These are phyloP conservation scores for Gymnosoma rotundatum DNA, from an alignment of 2,888 invertebrate species.

Conservation along the genomic window DNA sequence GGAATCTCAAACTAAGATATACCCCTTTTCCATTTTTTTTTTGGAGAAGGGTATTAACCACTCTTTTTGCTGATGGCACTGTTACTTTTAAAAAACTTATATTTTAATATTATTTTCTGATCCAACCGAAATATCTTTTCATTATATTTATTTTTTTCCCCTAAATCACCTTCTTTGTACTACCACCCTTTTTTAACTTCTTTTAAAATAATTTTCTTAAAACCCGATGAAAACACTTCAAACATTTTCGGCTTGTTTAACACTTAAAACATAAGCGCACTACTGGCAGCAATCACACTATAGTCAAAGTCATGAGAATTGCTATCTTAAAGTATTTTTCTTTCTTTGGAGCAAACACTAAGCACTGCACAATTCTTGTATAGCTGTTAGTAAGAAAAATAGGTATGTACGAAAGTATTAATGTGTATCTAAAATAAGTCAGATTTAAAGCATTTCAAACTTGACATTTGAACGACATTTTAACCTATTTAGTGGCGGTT, in stretches of 20 bases:
- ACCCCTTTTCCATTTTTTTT: too few relatives aligned
- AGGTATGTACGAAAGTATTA: neutral
- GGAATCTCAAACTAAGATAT: too few relatives aligned
- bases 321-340: conserved; percentile 17
- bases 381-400: neutral
- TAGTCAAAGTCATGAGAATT: conserved; percentile 53
- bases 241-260: conserved; percentile 65
- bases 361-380: conserved; percentile 23
- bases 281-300: conserved; percentile 36
- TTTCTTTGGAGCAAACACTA: conserved; percentile 37
- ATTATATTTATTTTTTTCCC: neutral
- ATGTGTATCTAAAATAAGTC: conserved; percentile 33
- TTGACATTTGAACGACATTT: conserved; percentile 69
- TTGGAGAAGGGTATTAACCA: too few relatives aligned
- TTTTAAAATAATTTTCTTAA: conserved; percentile 40
- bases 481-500: conserved; percentile 68
- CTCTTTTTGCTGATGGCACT: too few relatives aligned
- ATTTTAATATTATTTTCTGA: too few relatives aligned
- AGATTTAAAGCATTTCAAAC: conserved; percentile 54
- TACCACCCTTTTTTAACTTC: neutral
- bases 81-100: too few relatives aligned
- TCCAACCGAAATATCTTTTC: neutral
- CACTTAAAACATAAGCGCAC: conserved; percentile 32
- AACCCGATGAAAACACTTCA: conserved; percentile 43
- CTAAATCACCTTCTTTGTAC: neutral